Evolutionary conservation across 2,113 vertebrate genomes (phyloP).

Genomic region (Rallus limicola): DNA sequence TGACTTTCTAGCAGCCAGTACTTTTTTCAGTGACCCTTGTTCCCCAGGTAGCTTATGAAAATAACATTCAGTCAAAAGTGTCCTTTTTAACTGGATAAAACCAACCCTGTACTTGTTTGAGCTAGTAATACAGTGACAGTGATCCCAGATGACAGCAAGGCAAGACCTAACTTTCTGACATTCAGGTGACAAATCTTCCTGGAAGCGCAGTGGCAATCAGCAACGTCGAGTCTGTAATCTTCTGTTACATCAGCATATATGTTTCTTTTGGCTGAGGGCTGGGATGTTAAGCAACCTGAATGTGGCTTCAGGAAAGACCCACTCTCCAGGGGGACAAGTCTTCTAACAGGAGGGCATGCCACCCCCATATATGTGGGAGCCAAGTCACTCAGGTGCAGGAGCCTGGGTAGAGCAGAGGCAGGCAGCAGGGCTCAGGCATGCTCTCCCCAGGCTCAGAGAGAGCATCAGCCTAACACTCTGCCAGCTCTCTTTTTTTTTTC

Average conservation of each 20-base stretch:
- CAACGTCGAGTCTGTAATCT: neutral
- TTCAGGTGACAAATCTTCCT: neutral
- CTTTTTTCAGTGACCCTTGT: neutral
- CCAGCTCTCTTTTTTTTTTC: neutral
- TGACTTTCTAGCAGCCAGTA: neutral
- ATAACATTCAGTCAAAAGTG: neutral
- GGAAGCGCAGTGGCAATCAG: neutral
- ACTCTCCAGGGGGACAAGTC: neutral
- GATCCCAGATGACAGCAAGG: neutral
- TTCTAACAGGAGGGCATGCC: neutral
- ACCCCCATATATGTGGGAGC: fast-evolving
- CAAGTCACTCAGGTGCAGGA: neutral
- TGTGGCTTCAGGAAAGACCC: neutral
- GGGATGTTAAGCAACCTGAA: neutral
- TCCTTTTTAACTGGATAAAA: neutral
- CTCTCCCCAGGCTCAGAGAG: neutral
- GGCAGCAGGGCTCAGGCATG: neutral
- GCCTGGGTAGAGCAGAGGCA: neutral
- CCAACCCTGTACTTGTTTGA: neutral
- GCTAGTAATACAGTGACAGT: fast-evolving
- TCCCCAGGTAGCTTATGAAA: neutral
- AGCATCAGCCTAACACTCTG: neutral
- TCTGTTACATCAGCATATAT: fast-evolving
- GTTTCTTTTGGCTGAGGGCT: neutral
- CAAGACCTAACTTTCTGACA: neutral